phyloP scores from a whole-genome alignment of 2,113 vertebrate genomes.

The Prionailurus viverrinus region DNA sequence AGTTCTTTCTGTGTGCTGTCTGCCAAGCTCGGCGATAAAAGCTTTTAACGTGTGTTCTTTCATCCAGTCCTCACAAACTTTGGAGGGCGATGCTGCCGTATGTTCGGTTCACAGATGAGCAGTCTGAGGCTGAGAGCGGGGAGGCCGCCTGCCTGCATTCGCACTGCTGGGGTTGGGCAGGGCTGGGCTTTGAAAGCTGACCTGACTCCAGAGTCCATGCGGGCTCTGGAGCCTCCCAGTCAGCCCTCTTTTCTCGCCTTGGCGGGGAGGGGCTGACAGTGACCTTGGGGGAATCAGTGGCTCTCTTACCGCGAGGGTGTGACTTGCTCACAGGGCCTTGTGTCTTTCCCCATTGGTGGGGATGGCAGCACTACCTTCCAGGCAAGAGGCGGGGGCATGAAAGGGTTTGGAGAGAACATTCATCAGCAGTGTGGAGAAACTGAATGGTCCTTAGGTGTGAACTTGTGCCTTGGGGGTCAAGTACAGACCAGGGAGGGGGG shows the following conservation, averaged over 20 bases:
- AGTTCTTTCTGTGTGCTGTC: not conserved
- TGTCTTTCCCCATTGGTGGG: not conserved
- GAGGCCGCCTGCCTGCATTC: not conserved
- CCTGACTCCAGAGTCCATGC: slow-evolving; percentile 46
- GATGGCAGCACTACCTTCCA: not conserved
- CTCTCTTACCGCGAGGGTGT: not conserved
- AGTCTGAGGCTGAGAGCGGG: not conserved
- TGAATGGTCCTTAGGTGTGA: not conserved
- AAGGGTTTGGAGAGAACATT: not conserved
- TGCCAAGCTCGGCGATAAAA: not conserved
- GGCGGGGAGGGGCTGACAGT: not conserved
- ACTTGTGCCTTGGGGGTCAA: not conserved
- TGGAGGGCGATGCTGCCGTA: not conserved
- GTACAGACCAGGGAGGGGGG: not conserved
- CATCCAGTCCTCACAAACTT: not conserved
- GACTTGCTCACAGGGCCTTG: not conserved
- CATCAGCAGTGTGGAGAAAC: not conserved
- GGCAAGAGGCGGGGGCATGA: not conserved
- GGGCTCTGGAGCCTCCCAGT: not conserved
- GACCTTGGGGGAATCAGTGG: not conserved
- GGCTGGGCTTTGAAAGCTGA: slow-evolving; percentile 34
- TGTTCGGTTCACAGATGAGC: not conserved
- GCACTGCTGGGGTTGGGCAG: not conserved
- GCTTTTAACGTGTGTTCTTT: not conserved
- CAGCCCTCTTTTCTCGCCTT: not conserved